A percentile compares a stretch with the other conserved stretches of the same genome.
These are phyloP conservation scores for Hippolais icterina DNA, from an alignment of 2,113 vertebrate species.

Conservation along the genomic window DNA sequence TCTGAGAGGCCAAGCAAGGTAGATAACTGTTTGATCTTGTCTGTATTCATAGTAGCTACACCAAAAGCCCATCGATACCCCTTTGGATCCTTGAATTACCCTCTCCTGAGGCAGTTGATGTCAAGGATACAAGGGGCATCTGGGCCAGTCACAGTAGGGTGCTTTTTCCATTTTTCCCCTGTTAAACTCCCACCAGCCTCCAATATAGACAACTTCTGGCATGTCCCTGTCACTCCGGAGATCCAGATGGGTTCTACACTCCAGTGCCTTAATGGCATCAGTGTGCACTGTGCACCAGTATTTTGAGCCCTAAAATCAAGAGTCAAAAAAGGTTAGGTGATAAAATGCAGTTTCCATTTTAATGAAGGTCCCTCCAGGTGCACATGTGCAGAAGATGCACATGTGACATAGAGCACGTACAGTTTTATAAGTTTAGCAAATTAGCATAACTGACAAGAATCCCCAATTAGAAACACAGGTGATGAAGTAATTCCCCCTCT, in stretches of 20 bases:
- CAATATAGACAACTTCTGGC: neutral
- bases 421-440: neutral
- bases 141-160: neutral
- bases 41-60: neutral
- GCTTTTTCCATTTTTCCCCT: neutral
- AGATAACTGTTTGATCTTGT: neutral
- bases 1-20: neutral
- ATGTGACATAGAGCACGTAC: neutral
- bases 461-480: neutral
- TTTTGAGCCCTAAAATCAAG: neutral
- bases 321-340: neutral
- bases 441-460: neutral
- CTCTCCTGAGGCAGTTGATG: neutral
- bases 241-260: neutral
- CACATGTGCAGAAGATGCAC: accelerated
- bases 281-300: neutral
- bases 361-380: neutral
- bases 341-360: neutral
- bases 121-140: neutral
- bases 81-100: neutral
- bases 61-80: neutral
- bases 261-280: neutral
- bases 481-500: neutral
- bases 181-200: neutral
- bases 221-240: neutral